Evolutionary conservation across 30 jellyfish, hydroid and myxozoan genomes (phyloP).

Genomic region (Aurelia aurita complex sp. Pacific): DNA sequence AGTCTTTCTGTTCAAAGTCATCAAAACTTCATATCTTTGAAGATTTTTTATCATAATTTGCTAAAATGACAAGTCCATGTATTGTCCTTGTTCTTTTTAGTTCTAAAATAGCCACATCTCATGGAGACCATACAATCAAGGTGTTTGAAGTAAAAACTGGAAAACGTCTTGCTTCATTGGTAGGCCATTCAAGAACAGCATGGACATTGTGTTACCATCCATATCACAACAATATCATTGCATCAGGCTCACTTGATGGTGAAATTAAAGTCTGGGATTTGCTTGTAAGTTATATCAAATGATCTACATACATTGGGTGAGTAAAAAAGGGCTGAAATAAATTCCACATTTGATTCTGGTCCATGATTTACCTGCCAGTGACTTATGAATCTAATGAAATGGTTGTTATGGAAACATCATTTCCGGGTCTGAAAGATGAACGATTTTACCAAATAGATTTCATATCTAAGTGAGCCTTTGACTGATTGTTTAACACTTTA

Average conservation of each 20-base stretch:
- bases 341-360: too few species aligned
- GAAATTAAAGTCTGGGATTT: slow-evolving; percentile 95
- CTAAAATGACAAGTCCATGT: too few species aligned
- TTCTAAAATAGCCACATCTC: slow-evolving; percentile 62
- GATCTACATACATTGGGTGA: background rate
- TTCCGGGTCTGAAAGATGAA: too few species aligned
- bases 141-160: slow-evolving; percentile 48
- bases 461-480: too few species aligned
- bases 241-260: slow-evolving; percentile 96
- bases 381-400: too few species aligned
- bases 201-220: slow-evolving; percentile 90
- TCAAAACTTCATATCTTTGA: too few species aligned
- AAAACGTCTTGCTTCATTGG: slow-evolving; percentile 41
- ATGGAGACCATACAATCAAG: slow-evolving; percentile 77
- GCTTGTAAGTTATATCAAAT: slow-evolving; percentile 40
- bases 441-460: too few species aligned
- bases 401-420: too few species aligned
- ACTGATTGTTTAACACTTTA: too few species aligned
- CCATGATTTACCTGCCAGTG: too few species aligned
- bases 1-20: too few species aligned
- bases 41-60: background rate
- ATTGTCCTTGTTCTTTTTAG: slow-evolving; percentile 11
- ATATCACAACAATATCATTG: slow-evolving; percentile 56
- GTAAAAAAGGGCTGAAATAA: too few species aligned
- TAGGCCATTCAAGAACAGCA: slow-evolving; percentile 85